Evolutionary conservation across 2,113 vertebrate genomes (phyloP).

Genomic region (Ammodytes dubius): DNA sequence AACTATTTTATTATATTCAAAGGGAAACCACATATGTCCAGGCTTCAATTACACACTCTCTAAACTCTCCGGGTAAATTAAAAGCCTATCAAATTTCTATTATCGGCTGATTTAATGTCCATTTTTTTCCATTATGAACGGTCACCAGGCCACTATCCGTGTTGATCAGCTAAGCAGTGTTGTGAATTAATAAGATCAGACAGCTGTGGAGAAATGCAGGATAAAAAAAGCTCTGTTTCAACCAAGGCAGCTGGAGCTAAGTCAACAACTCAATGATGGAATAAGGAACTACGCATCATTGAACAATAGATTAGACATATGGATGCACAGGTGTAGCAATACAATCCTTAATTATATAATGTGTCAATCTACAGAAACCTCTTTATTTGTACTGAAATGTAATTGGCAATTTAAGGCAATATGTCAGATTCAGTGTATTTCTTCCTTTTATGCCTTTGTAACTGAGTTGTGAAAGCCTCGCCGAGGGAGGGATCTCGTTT

Average conservation of each 20-base stretch:
- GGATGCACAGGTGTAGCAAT: neutral
- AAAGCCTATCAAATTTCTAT: constrained; percentile 53
- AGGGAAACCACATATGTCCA: neutral
- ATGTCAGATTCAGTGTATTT: neutral
- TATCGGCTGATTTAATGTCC: constrained; percentile 55
- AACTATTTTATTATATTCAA: neutral
- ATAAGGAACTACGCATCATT: neutral
- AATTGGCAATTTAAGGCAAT: neutral
- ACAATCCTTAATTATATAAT: neutral
- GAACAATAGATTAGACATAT: neutral
- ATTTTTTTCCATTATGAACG: constrained; percentile 59
- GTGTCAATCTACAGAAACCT: neutral
- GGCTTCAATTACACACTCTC: constrained; percentile 5
- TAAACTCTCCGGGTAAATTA: constrained; percentile 29
- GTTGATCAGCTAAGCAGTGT: constrained; percentile 41
- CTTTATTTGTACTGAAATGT: too few species aligned
- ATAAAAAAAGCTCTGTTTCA: constrained; percentile 13
- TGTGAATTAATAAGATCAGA: constrained; percentile 57
- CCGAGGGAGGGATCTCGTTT: neutral
- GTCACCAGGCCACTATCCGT: constrained; percentile 63
- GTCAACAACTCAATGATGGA: neutral
- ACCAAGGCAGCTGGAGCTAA: neutral
- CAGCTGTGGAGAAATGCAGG: constrained; percentile 39
- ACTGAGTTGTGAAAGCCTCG: neutral
- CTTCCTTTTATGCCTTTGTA: neutral